Evolutionary conservation across 2,888 invertebrate species (phyloP).

Genomic region (Drymonia ruficornis): DNA sequence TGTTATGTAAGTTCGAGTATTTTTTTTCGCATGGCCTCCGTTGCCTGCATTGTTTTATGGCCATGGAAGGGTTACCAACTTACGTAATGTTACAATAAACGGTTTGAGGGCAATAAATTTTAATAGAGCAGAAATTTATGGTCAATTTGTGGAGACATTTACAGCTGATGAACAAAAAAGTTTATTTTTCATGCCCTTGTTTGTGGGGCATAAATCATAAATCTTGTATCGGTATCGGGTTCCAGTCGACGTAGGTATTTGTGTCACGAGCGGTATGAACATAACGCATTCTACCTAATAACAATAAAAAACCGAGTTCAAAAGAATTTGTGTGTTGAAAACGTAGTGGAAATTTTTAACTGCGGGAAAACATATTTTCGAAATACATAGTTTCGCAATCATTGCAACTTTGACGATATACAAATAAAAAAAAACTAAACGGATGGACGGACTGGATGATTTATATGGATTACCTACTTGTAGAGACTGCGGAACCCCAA

Average conservation of each 20-base stretch:
- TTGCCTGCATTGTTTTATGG: conserved; percentile 74
- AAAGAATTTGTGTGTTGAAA: conserved; percentile 21
- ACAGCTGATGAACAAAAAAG: conserved; percentile 75
- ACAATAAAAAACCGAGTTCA: conserved; percentile 26
- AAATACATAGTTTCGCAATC: too few species aligned
- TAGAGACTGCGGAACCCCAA: too few species aligned
- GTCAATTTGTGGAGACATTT: conserved; percentile 77
- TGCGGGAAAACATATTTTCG: conserved; percentile 9
- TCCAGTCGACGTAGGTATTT: conserved; percentile 31
- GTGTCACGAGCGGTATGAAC: conserved; percentile 26
- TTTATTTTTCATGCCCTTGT: conserved; percentile 63
- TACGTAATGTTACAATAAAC: conserved; percentile 78
- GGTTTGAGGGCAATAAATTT: conserved; percentile 76
- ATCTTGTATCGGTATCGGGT: conserved; percentile 43
- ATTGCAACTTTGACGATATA: too few species aligned
- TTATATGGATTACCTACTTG: too few species aligned
- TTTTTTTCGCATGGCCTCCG: conserved; percentile 66
- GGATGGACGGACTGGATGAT: too few species aligned
- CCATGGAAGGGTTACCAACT: conserved; percentile 73
- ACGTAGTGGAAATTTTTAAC: conserved; percentile 23
- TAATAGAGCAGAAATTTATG: conserved; percentile 80
- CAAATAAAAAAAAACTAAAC: too few species aligned
- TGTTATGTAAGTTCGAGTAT: conserved; percentile 55
- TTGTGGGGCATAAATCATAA: conserved; percentile 56
- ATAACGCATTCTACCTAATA: conserved; percentile 21